These are phyloP conservation scores for Atrina japonica DNA, from an alignment of 2,888 invertebrate species.

Conservation along the genomic window DNA sequence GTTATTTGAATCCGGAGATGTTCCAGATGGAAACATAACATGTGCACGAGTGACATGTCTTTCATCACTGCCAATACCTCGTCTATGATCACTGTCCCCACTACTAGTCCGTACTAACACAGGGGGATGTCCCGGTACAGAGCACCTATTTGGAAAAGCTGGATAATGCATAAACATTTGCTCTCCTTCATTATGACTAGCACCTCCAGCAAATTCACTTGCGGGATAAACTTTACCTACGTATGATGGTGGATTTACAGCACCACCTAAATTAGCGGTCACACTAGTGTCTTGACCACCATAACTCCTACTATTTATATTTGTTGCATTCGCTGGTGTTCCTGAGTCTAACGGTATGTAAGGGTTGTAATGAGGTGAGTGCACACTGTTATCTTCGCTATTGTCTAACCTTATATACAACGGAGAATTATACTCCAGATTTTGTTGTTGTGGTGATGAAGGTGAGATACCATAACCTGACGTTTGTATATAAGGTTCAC, in stretches of 20 bases:
- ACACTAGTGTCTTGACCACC: background rate
- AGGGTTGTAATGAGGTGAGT: slow-evolving; percentile 18
- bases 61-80: slow-evolving; percentile 47
- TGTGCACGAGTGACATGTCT: slow-evolving; percentile 46
- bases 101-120: slow-evolving; percentile 48
- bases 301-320: slow-evolving; percentile 17
- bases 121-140: slow-evolving; percentile 55
- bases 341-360: slow-evolving; percentile 12
- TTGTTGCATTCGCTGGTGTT: slow-evolving; percentile 11
- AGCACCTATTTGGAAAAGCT: slow-evolving; percentile 52
- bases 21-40: slow-evolving; percentile 34
- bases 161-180: slow-evolving; percentile 56
- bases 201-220: slow-evolving; percentile 21
- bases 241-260: slow-evolving; percentile 36
- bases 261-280: slow-evolving; percentile 26
- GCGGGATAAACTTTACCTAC: slow-evolving; percentile 16
- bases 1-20: slow-evolving; percentile 72
- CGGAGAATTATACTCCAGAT: slow-evolving; percentile 21
- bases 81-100: slow-evolving; percentile 46
- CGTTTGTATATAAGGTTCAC: slow-evolving; percentile 31
- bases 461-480: background rate
- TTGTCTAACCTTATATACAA: slow-evolving; percentile 37
- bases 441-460: background rate
- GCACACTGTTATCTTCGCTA: slow-evolving; percentile 20
- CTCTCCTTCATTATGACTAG: slow-evolving; percentile 52